phyloP scores from a whole-genome alignment of 1,140 invertebrate species.

The Ceratosolen solmsi region DNA sequence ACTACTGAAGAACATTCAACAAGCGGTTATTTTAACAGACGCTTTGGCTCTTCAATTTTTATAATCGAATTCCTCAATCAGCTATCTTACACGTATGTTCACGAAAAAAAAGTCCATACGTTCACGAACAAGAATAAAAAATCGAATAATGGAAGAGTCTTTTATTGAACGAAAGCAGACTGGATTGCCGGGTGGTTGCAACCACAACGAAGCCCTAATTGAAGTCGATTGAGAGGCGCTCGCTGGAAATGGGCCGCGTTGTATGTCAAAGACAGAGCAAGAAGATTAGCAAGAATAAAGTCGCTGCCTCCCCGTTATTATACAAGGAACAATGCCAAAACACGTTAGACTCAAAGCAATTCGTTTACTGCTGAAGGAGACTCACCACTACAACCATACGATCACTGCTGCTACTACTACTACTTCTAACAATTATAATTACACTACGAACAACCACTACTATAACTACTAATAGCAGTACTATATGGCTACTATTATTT shows the following conservation, averaged over 20 bases:
- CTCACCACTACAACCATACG: too few relatives aligned
- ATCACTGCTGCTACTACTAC: too few relatives aligned
- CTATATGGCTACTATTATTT: too few relatives aligned
- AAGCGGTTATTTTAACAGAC: neutral
- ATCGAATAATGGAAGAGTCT: neutral
- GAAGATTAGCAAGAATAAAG: constrained; percentile 2
- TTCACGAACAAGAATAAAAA: neutral
- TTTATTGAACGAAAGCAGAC: constrained; percentile 31
- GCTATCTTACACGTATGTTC: neutral
- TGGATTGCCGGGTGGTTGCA: constrained; percentile 19
- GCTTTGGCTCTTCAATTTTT: constrained; percentile 16
- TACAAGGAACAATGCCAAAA: constrained; percentile 1
- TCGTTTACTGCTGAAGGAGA: too few relatives aligned
- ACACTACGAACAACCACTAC: too few relatives aligned
- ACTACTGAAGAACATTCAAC: neutral
- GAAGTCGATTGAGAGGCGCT: constrained; percentile 19
- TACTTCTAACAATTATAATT: too few relatives aligned
- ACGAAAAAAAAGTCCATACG: constrained; percentile 21
- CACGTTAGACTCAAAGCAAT: neutral
- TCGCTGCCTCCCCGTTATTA: neutral
- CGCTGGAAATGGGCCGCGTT: constrained; percentile 4
- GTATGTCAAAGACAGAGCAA: neutral
- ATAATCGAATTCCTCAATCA: constrained; percentile 34
- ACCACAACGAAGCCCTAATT: constrained; percentile 14
- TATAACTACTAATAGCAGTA: neutral